These are phyloP conservation scores for Ochotona princeps DNA, from an alignment of 2,113 vertebrate genomes.

Conservation along the genomic window DNA sequence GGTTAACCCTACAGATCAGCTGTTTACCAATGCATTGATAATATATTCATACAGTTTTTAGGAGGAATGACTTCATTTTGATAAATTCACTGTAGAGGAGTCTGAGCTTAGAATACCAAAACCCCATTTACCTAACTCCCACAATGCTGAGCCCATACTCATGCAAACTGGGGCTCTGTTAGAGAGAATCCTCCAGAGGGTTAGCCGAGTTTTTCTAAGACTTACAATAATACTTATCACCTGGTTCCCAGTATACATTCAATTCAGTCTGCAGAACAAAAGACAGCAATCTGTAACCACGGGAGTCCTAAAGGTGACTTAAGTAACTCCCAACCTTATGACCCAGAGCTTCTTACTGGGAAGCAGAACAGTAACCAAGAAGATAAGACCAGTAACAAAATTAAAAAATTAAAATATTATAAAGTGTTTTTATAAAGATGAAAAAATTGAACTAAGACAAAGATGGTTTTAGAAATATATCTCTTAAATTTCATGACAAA, in stretches of 20 bases:
- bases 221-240: neutral
- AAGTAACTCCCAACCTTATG: neutral
- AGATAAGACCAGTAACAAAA: neutral
- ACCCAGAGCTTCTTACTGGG: neutral
- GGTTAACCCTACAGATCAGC: neutral
- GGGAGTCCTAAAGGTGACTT: neutral
- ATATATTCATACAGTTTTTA: neutral
- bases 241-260: neutral
- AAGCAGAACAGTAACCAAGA: neutral
- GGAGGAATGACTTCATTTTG: conserved; percentile 11
- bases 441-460: conserved; percentile 7
- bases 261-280: conserved; percentile 47
- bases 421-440: neutral
- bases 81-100: conserved; percentile 32
- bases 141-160: neutral
- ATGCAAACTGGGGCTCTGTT: neutral
- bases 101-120: neutral
- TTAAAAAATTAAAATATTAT: conserved; percentile 36
- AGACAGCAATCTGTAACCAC: neutral
- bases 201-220: neutral
- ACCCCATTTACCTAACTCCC: neutral
- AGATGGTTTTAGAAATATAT: neutral
- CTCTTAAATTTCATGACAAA: neutral
- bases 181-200: neutral
- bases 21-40: conserved; percentile 20